These are phyloP conservation scores for Mystacornis crossleyi DNA, from an alignment of 2,113 vertebrate genomes.

Conservation along the genomic window DNA sequence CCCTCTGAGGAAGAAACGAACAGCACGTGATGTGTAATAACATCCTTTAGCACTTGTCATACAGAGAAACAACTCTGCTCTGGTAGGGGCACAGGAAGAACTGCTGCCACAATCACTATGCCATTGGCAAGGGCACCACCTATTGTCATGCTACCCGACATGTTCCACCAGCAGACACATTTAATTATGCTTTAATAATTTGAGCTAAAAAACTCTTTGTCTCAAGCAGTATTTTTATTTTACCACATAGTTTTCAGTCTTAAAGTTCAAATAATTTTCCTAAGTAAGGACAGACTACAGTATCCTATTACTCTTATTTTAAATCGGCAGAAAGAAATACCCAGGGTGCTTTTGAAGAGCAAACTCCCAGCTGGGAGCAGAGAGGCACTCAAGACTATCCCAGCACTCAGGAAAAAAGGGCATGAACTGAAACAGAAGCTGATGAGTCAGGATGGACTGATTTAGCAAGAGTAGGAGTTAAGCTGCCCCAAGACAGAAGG, in stretches of 20 bases:
- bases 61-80: background rate
- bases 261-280: background rate
- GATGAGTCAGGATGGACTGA: background rate
- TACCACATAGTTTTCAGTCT: background rate
- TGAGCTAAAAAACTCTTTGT: background rate
- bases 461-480: background rate
- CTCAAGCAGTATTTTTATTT: background rate
- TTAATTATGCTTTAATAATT: background rate
- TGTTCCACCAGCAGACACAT: background rate
- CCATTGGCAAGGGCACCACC: constrained; percentile 55
- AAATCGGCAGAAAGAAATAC: background rate
- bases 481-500: background rate
- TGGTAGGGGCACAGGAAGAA: background rate
- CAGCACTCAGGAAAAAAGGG: background rate
- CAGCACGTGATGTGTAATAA: background rate
- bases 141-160: background rate
- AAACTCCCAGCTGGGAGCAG: background rate
- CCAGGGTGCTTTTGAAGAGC: fast-evolving
- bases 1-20: background rate
- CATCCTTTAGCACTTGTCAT: background rate
- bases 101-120: background rate
- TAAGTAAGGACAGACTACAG: background rate
- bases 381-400: background rate
- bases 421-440: background rate
- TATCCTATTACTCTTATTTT: background rate